Conservation (phyloP, 2,888 invertebrate genomes). For the Brachyopa scutellaris region DNA sequence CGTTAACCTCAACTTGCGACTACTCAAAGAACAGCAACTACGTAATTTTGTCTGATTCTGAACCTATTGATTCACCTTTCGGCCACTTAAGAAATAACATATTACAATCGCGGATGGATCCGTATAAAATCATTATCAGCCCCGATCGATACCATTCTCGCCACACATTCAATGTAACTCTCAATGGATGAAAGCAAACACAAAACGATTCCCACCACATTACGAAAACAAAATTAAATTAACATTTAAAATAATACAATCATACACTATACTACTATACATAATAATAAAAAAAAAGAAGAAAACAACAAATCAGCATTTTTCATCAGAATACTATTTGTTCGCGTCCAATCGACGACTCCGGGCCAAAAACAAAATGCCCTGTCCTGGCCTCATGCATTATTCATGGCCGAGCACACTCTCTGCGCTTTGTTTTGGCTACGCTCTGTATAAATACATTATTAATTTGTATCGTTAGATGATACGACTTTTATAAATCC, state of each 20-base stretch:
- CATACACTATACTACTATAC: constrained; percentile 35
- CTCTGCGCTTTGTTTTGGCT: constrained; percentile 67
- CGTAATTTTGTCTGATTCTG: no score
- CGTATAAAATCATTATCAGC: no score
- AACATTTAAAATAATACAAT: constrained; percentile 68
- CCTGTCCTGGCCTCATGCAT: constrained; percentile 70
- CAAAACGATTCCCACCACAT: constrained; percentile 47
- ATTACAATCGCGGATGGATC: no score
- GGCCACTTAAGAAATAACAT: no score
- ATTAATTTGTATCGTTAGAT: constrained; percentile 72
- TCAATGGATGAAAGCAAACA: no score
- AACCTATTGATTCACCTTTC: no score
- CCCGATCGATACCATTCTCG: no score
- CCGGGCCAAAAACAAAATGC: constrained; percentile 31
- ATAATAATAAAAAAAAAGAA: background rate
- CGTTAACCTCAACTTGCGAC: no score
- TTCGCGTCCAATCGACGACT: constrained; percentile 46
- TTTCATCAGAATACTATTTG: constrained; percentile 66
- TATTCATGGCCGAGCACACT: constrained; percentile 64
- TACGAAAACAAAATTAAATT: constrained; percentile 69
- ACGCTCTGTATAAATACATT: constrained; percentile 71
- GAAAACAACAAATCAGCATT: constrained; percentile 62
- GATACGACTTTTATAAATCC: constrained; percentile 72
- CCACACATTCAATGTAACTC: no score
- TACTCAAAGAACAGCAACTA: no score